phyloP scores from a whole-genome alignment of 2,797 vertebrate genomes.

The Leucoraja ocellata region DNA sequence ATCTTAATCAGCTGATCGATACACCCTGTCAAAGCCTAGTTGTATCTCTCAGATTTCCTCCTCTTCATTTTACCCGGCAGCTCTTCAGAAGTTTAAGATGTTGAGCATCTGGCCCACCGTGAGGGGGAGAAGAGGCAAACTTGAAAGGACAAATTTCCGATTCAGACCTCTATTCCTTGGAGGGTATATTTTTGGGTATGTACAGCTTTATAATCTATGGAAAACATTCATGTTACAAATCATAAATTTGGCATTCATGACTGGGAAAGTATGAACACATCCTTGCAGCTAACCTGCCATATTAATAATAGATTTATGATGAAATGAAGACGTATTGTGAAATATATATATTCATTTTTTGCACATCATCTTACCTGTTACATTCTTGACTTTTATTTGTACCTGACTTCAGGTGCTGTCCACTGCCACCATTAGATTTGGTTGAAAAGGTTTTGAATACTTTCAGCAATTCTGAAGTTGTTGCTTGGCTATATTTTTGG shows the following conservation, averaged over 20 bases:
- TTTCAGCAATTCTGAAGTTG: neutral
- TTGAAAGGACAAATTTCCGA: neutral
- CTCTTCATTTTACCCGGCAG: neutral
- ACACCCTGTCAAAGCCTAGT: neutral
- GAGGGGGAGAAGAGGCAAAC: neutral
- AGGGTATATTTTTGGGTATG: neutral
- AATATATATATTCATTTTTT: neutral
- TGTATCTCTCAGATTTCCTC: neutral
- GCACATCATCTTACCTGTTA: neutral
- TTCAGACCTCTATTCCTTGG: neutral
- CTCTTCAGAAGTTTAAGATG: neutral
- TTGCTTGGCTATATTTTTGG: neutral
- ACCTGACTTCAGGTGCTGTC: neutral
- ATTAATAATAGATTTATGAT: neutral
- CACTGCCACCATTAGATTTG: no score
- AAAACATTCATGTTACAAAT: neutral
- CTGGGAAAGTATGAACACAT: neutral
- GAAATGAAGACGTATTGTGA: neutral
- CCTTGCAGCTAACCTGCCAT: neutral
- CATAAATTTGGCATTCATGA: neutral
- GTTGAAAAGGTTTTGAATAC: neutral
- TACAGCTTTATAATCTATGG: neutral
- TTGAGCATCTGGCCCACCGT: neutral
- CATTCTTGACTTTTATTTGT: neutral
- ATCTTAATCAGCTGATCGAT: neutral